Evolutionary conservation across 2,113 vertebrate genomes (phyloP), one percentile per base, ranked within the genome.

Genomic region (Cavia aperea): DNA sequence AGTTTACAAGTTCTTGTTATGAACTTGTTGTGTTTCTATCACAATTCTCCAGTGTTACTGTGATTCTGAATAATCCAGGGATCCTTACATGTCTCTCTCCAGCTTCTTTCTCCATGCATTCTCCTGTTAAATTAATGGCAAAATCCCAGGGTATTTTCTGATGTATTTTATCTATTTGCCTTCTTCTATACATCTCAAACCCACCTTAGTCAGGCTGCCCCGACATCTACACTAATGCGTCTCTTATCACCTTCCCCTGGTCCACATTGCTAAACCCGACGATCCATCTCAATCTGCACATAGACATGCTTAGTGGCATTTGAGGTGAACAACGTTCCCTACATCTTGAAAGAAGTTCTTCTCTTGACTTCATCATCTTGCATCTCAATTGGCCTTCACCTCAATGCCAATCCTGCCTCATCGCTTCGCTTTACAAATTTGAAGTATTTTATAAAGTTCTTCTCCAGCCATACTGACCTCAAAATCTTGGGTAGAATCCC

Each of bases 401-500:
- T 92, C 43, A 68, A 10, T 77, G 46, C 33, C 26, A 85, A 54
- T 82, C 81, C 56, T 88, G 33, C 54, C 26, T 82, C 23, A 72
- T 86, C 3, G 63, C 49, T 16, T 88, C 66, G 62, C 63, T 66
- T 54, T 90, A 60, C 58, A 68, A 78, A 92, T 82, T 29, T 70
- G n/a, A 15, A 88, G n/a, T 54, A 73, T 15, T 79, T 91, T 39
- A 1, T 10, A 91, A 86, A 56, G 26, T 26, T 26, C 3, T 63
- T 87, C 23, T 95, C 19, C 36, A 70, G 56, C 65, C 51, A 33
- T 58, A 51, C 12, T 63, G 73, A 82, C 54, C 58, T 91, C 65
- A 81, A 94, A 81, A 91, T 24, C 39, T 89, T 94, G 75, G 14
- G 36, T 33, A 81, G 81, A 87, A 75, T 93, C 51, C 65, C 13